phyloP scores from a whole-genome alignment of 2,113 vertebrate genomes.

The Puma concolor region DNA sequence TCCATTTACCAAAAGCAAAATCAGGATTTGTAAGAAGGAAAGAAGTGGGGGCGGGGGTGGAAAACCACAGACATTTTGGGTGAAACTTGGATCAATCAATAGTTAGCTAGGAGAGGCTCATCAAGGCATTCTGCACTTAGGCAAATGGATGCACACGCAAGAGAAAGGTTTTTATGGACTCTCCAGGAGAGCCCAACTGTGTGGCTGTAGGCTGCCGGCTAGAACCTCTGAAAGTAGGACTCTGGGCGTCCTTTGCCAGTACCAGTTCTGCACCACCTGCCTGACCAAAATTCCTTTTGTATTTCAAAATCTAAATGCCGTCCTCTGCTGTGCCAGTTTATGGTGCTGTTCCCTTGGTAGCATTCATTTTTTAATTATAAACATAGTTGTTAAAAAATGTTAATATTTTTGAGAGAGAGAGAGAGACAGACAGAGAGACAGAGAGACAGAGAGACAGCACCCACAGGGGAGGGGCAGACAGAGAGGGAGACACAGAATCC shows the following conservation, averaged over 20 bases:
- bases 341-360: background rate
- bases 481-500: too few relatives aligned
- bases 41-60: fast-evolving
- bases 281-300: background rate
- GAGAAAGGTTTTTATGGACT: background rate
- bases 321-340: background rate
- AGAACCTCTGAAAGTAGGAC: background rate
- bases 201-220: background rate
- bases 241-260: background rate
- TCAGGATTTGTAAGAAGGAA: background rate
- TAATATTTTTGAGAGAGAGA: too few relatives aligned
- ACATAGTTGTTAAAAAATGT: background rate
- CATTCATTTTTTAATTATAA: background rate
- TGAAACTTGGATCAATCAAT: background rate
- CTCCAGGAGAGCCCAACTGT: background rate
- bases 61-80: background rate
- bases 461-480: too few relatives aligned
- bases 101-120: background rate
- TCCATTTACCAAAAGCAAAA: constrained; percentile 8
- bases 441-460: too few relatives aligned
- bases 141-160: background rate
- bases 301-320: background rate
- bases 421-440: too few relatives aligned
- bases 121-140: background rate
- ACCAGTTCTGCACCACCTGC: background rate